A percentile compares a stretch with the other conserved stretches of the same genome.
phyloP scores from a whole-genome alignment of 2,797 vertebrate species.

The Cyclura pinguis region DNA sequence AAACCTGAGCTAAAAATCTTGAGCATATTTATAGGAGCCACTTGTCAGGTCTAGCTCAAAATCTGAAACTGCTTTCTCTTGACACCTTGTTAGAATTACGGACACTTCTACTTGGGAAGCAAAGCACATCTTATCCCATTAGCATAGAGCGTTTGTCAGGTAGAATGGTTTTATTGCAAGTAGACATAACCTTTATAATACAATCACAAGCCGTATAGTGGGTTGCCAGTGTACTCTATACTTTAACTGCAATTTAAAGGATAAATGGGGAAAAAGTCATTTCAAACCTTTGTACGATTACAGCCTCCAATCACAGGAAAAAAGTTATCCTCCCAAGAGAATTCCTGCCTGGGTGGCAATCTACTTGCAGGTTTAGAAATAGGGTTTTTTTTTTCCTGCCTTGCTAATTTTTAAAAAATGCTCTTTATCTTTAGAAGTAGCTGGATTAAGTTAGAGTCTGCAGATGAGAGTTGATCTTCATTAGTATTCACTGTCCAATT shows the following conservation, averaged over 20 bases:
- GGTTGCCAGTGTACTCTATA: background rate
- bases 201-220: slow-evolving; percentile 36
- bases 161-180: slow-evolving; percentile 30
- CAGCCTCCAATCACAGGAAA: slow-evolving; percentile 28
- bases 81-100: slow-evolving; percentile 33
- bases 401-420: background rate
- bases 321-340: slow-evolving; percentile 33
- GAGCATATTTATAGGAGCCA: background rate
- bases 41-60: slow-evolving; percentile 19
- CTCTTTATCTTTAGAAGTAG: slow-evolving; percentile 24
- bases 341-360: slow-evolving; percentile 2
- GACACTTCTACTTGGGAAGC: slow-evolving; percentile 23
- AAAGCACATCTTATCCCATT: slow-evolving; percentile 43
- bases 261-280: slow-evolving; percentile 35
- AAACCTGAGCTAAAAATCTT: background rate
- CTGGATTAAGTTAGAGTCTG: slow-evolving; percentile 16
- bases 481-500: slow-evolving; percentile 49
- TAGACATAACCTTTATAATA: slow-evolving; percentile 37
- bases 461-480: slow-evolving; percentile 24
- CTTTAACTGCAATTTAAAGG: slow-evolving; percentile 28
- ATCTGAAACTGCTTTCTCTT: slow-evolving; percentile 1
- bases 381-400: background rate
- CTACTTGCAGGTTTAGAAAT: slow-evolving; percentile 42
- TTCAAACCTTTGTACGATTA: slow-evolving; percentile 5
- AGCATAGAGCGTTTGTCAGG: slow-evolving; percentile 44